Base-by-base conservation (phyloP, 1,140 invertebrate species). In the Gyrodactylus bullatarudis region DNA sequence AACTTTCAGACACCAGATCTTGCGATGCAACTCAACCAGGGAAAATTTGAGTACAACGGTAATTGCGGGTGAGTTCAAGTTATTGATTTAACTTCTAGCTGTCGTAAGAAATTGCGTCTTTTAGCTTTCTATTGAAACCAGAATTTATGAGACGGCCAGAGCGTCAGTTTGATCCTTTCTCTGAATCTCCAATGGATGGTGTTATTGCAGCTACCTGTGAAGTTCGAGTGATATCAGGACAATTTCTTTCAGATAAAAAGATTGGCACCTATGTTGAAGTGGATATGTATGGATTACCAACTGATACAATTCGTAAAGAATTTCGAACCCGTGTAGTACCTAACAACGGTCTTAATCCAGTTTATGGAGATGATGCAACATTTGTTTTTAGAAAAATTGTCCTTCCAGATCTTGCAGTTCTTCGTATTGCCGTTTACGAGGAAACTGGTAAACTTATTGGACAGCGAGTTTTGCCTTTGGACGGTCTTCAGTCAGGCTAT, bases 31-130 rank as follows among this genome's bases (percentile, higher is more conserved):
- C 83, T 99, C 74, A 99, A 99, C 83, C 93, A 97, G 84, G 95
- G 95, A 75, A 99, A 98, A 84, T 99, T 98, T 83, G 95, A 99
- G 80, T 96, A 96, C 79, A 97, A 98, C 82, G 94, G 95, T 79
- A 95, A 95, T 79, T 92, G 91, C 76, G 94, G 92, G 82, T 84
- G 76, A 77, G 79, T 78, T 24, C 26, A 16, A 54, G 34, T 54
- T n/a, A n/a, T 16, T 54, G 34, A 54, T 54, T 54, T 54, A 54
- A 54, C n/a, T 16, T 54, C n/a, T n/a, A n/a, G n/a, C n/a, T 54
- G 34, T n/a, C 34, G 8, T 16, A 69, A 8, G 8, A 21, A 8
- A 21, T 8, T 69, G 23, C 8, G 2, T 69, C 21, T 23, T 23
- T 86, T 78, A 92, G 94, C 1, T 99, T 95, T 82, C 83, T 99